phyloP scores from a whole-genome alignment of 2,797 vertebrate genomes.

The Lepilemur septentrionalis region DNA sequence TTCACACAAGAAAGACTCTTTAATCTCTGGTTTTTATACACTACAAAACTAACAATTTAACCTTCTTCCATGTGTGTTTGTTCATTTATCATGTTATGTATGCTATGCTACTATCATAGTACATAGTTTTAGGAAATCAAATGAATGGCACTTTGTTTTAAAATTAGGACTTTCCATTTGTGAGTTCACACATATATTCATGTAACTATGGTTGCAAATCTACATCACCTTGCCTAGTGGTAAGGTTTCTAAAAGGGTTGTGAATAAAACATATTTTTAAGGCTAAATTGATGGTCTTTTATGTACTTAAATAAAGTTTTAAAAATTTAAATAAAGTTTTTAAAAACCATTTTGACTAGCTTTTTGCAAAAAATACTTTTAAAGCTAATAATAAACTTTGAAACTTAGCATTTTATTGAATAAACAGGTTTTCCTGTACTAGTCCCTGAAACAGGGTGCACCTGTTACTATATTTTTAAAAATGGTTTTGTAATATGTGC shows the following conservation, averaged over 20 bases:
- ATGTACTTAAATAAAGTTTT: background rate
- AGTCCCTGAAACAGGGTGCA: background rate
- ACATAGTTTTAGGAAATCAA: background rate
- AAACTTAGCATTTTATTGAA: conserved; percentile 23
- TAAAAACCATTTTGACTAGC: background rate
- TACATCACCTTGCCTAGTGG: background rate
- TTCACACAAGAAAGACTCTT: conserved; percentile 64
- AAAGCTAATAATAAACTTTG: background rate
- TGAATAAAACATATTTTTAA: background rate
- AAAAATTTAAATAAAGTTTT: background rate
- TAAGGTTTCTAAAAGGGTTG: background rate
- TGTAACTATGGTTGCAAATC: background rate
- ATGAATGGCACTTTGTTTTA: background rate
- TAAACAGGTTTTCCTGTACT: background rate
- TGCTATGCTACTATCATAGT: background rate
- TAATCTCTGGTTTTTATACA: conserved; percentile 50
- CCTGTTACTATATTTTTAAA: background rate
- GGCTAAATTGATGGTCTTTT: background rate
- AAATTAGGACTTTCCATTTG: background rate
- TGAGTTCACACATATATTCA: background rate
- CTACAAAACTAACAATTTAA: conserved; percentile 58
- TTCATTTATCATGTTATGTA: background rate
- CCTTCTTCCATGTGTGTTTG: conserved; percentile 26
- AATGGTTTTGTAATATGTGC: background rate
- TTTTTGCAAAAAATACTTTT: background rate